phyloP scores from a whole-genome alignment of 2,888 invertebrate species.

The Notocelia uddmanniana region DNA sequence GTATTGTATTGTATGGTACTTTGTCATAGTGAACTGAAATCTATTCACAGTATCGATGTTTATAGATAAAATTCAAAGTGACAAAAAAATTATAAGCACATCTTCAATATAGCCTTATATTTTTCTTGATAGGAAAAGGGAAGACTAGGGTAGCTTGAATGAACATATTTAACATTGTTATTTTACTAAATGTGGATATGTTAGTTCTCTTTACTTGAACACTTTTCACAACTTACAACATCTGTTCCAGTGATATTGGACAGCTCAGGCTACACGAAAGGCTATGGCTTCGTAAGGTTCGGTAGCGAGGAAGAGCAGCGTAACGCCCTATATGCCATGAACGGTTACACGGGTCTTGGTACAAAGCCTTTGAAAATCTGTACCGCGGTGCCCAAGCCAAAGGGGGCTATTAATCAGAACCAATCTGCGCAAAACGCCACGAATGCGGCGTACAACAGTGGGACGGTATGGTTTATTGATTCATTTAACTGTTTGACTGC shows the following conservation, averaged over 20 bases:
- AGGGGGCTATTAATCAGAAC: slow-evolving; percentile 75
- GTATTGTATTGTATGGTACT: too few relatives aligned
- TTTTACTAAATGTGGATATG: background rate
- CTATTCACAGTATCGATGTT: too few relatives aligned
- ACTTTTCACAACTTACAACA: background rate
- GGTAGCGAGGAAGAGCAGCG: slow-evolving; percentile 97
- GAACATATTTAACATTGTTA: too few relatives aligned
- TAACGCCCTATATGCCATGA: slow-evolving; percentile 96
- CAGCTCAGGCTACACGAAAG: slow-evolving; percentile 95
- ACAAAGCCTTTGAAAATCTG: slow-evolving; percentile 96
- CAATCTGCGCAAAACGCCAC: slow-evolving; percentile 59
- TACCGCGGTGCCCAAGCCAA: slow-evolving; percentile 95
- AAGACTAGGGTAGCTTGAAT: too few relatives aligned
- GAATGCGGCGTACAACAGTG: slow-evolving; percentile 68
- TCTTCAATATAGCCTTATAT: too few relatives aligned
- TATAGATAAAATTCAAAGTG: too few relatives aligned
- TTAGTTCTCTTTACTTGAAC: background rate
- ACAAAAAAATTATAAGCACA: too few relatives aligned
- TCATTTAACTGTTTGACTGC: slow-evolving; percentile 47
- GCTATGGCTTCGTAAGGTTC: slow-evolving; percentile 98
- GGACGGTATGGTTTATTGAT: slow-evolving; percentile 65
- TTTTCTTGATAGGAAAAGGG: too few relatives aligned
- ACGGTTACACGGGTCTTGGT: slow-evolving; percentile 95
- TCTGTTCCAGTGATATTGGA: slow-evolving; percentile 93
- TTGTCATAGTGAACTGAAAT: too few relatives aligned